These are phyloP conservation scores for Porites australiensis DNA, from an alignment of 64 coral and sea anemone genomes.

Conservation along the genomic window DNA sequence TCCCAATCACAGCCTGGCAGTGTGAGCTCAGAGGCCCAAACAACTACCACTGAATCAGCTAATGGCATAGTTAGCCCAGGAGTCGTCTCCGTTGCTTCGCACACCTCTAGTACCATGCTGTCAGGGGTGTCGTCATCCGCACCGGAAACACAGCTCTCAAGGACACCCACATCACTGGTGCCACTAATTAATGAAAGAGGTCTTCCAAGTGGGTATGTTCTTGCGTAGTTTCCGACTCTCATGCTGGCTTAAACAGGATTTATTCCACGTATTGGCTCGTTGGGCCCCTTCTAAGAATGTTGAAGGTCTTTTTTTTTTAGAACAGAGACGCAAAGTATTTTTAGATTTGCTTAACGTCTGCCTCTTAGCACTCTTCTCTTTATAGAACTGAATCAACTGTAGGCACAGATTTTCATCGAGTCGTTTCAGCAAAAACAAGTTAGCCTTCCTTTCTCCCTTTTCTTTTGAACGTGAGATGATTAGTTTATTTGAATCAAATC, in stretches of 20 bases:
- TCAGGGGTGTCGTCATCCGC: conserved; percentile 66
- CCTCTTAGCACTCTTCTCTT: too few relatives aligned
- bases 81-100: conserved; percentile 26
- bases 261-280: too few relatives aligned
- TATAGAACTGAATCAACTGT: too few relatives aligned
- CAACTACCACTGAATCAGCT: background rate
- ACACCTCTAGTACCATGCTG: conserved; percentile 65
- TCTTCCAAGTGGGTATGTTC: conserved; percentile 88
- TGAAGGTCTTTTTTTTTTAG: too few relatives aligned
- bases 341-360: too few relatives aligned
- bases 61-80: conserved; percentile 61
- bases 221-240: background rate
- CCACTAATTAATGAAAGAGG: conserved; percentile 93
- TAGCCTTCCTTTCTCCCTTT: too few relatives aligned
- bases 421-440: too few relatives aligned
- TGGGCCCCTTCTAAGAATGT: too few relatives aligned
- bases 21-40: conserved; percentile 64
- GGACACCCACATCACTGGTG: conserved; percentile 68
- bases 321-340: too few relatives aligned
- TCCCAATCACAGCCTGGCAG: conserved; percentile 80
- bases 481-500: too few relatives aligned
- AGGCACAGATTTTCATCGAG: too few relatives aligned
- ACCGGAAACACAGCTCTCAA: conserved; percentile 42
- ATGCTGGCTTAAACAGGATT: background rate
- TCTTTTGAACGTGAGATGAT: too few relatives aligned